Base-by-base conservation (phyloP, 1,140 invertebrate species). In the Drosophila sulfurigaster region DNA sequence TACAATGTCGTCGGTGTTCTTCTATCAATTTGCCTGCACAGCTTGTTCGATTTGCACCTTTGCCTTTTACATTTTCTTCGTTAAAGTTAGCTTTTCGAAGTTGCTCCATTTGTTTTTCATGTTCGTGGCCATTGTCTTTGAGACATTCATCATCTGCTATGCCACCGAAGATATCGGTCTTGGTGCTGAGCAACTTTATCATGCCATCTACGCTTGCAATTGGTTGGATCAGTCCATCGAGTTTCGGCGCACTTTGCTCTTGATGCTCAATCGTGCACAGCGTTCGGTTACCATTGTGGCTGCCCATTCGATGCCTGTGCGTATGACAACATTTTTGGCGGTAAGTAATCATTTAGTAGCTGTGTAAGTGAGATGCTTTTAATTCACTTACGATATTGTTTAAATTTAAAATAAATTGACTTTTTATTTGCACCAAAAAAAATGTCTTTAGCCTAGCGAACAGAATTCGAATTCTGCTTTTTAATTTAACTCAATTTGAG, bases 1-100 rank as follows among this genome's bases (percentile, higher is more conserved):
- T 0, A 57, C 68, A 0, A 7, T 92, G 2, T 90, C 91, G 5
- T 28, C 54, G 1, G 62, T 77, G 15, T 75, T 77, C 8, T 71
- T 92, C 8, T 52, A 70, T 35, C 91, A 92, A 43, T 90, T 92
- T 16, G 5, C 78, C 1, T 58, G 69, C 57, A 92, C 91, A 8
- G 78, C 79, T 1, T 13, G 49, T 5, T 20, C 68, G 2, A 56
- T 76, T 13, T 92, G 91, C 51, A 51, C 69, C 6, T 57, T 82
- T 2, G 43, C 62, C 1, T 82, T 73, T 32, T 87, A 83, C 20
- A 16, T 78, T 6, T n/a, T 80, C 4, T 90, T 74, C 13, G 58
- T 63, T 0, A 30, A 56, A 1, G 10, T 80, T 4, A 70, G 72
- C 8, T 2, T 66, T 0, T 76, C 77, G 10, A 64, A 59, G 10